phyloP scores from a whole-genome alignment of 2,888 invertebrate species.

The Cephus sareptanus region DNA sequence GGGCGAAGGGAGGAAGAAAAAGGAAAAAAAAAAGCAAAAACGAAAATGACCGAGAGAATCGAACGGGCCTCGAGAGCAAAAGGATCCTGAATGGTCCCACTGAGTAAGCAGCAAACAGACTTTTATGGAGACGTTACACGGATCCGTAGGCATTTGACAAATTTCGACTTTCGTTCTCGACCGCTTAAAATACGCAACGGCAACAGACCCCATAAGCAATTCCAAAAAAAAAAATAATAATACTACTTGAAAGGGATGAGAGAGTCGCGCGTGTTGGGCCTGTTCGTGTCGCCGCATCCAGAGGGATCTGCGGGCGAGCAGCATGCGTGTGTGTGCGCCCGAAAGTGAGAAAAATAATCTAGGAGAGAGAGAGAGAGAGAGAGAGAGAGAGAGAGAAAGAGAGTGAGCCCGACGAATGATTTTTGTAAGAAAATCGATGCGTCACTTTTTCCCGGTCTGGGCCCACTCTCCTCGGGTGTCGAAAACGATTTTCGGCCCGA shows the following conservation, averaged over 20 bases:
- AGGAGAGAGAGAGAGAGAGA: neutral
- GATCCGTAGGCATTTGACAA: slow-evolving; percentile 52
- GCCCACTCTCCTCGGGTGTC: neutral
- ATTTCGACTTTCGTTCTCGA: slow-evolving; percentile 44
- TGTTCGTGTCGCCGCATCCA: neutral
- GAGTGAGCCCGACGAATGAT: slow-evolving; percentile 18
- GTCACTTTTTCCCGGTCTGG: slow-evolving; percentile 48
- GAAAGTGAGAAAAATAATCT: neutral
- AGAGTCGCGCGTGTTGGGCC: neutral
- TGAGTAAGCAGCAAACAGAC: slow-evolving; percentile 22
- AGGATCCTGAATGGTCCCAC: neutral
- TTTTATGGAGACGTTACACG: slow-evolving; percentile 53
- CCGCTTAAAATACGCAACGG: neutral
- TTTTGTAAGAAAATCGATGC: slow-evolving; percentile 53
- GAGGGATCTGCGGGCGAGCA: neutral
- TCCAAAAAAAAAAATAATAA: too few species aligned
- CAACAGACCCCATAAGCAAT: too few species aligned
- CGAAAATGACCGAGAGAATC: slow-evolving; percentile 22
- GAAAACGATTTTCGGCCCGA: slow-evolving; percentile 27
- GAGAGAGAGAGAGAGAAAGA: neutral
- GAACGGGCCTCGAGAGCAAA: slow-evolving; percentile 22
- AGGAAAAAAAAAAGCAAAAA: neutral
- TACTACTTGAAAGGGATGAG: neutral
- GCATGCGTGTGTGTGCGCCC: neutral
- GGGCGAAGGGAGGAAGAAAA: slow-evolving; percentile 1